A percentile compares a stretch with the other conserved stretches of the same genome.
Conservation (phyloP, 2,797 vertebrate species). For the Peromyscus eremicus region DNA sequence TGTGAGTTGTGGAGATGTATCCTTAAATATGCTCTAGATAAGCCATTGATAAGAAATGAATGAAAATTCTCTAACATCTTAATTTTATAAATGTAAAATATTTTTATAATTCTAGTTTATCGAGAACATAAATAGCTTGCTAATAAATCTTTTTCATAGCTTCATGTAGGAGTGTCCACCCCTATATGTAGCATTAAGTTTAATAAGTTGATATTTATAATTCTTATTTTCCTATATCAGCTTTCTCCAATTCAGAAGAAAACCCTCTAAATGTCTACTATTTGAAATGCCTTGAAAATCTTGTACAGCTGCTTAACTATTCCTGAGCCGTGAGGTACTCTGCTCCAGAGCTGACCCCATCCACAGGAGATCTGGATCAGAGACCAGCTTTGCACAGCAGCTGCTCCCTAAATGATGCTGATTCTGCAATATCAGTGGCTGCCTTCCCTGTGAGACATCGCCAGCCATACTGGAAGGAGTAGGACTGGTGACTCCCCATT, state of each 20-base stretch:
- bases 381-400: neutral
- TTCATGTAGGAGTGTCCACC: neutral
- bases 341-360: neutral
- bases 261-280: slow-evolving; percentile 89
- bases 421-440: neutral
- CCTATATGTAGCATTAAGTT: neutral
- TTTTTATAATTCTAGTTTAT: neutral
- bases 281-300: slow-evolving; percentile 94
- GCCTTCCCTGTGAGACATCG: neutral
- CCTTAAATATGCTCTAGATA: neutral
- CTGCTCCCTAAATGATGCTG: neutral
- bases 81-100: neutral
- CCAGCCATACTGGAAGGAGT: too few relatives aligned
- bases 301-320: slow-evolving; percentile 91
- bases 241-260: slow-evolving; percentile 85
- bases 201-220: neutral
- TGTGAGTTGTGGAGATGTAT: neutral
- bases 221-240: slow-evolving; percentile 84
- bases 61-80: neutral
- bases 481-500: too few relatives aligned
- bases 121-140: neutral
- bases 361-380: neutral
- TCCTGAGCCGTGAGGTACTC: slow-evolving; percentile 46
- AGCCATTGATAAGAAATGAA: neutral
- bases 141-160: neutral